Conservation (phyloP, 2,888 invertebrate species). For the Drosophila setosimentum region DNA sequence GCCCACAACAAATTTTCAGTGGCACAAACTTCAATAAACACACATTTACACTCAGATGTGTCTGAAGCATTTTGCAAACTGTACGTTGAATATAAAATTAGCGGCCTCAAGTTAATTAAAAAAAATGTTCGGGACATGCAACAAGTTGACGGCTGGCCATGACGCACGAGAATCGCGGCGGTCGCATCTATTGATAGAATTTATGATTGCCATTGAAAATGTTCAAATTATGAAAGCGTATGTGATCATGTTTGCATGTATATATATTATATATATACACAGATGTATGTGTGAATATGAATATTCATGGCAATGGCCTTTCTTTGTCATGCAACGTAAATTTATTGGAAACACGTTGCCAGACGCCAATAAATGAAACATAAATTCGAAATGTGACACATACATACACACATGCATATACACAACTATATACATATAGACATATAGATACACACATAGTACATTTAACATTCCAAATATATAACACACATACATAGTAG, state of each 20-base stretch:
- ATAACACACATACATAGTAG: too few species aligned
- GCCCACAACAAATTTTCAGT: slow-evolving; percentile 34
- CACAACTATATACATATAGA: background rate
- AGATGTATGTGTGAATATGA: slow-evolving; percentile 33
- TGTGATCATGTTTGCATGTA: slow-evolving; percentile 1
- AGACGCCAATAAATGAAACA: slow-evolving; percentile 76
- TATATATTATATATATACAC: background rate
- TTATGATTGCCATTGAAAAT: slow-evolving; percentile 73
- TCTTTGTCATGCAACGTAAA: slow-evolving; percentile 58
- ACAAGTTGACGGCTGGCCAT: slow-evolving; percentile 77
- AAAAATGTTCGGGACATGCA: slow-evolving; percentile 65
- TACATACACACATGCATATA: slow-evolving; percentile 1
- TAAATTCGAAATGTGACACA: slow-evolving; percentile 58
- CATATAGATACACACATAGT: background rate
- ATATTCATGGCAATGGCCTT: slow-evolving; percentile 50
- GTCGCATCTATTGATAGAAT: slow-evolving; percentile 65
- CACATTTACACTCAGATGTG: background rate
- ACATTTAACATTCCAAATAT: background rate
- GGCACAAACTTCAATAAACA: slow-evolving; percentile 23
- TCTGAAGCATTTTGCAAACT: slow-evolving; percentile 26
- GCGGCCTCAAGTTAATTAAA: slow-evolving; percentile 65
- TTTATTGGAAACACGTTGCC: slow-evolving; percentile 72
- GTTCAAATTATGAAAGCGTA: slow-evolving; percentile 54
- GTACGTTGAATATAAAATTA: slow-evolving; percentile 50
- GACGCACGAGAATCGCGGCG: slow-evolving; percentile 64